phyloP scores from a whole-genome alignment of 2,888 invertebrate species.

The Sinhomidia bicolor region DNA sequence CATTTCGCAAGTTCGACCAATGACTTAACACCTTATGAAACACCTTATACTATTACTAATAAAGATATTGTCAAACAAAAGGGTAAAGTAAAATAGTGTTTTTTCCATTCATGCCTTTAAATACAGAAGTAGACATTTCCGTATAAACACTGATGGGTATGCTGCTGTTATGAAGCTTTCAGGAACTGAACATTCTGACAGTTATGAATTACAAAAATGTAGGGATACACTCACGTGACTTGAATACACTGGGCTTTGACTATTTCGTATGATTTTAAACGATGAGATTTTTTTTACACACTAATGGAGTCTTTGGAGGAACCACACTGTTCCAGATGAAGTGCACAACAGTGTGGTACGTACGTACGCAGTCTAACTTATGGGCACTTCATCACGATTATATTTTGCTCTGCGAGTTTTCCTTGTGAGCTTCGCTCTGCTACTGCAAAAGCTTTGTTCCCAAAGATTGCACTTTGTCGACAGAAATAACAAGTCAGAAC shows the following conservation, averaged over 20 bases:
- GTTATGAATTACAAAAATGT: neutral
- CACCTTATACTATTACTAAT: neutral
- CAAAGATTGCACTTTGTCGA: neutral
- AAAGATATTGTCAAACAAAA: neutral
- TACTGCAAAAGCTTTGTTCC: no score
- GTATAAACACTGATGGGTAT: no score
- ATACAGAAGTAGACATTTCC: no score
- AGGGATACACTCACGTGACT: slow-evolving; percentile 1
- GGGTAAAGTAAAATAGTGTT: neutral
- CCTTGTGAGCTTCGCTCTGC: neutral
- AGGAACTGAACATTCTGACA: no score
- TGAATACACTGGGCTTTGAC: slow-evolving; percentile 21
- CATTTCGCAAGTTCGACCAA: neutral
- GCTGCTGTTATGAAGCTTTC: no score
- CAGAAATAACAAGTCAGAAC: slow-evolving; percentile 7
- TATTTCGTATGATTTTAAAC: slow-evolving; percentile 1
- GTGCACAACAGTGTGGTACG: neutral
- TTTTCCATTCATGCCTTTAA: neutral
- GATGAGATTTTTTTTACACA: neutral
- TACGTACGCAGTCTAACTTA: neutral
- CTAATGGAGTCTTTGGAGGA: neutral
- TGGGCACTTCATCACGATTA: slow-evolving; percentile 27
- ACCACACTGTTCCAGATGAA: neutral
- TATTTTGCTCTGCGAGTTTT: neutral
- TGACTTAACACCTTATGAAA: neutral